Evolutionary conservation across 2,797 vertebrate genomes (phyloP).

Genomic region (Florisuga fusca): DNA sequence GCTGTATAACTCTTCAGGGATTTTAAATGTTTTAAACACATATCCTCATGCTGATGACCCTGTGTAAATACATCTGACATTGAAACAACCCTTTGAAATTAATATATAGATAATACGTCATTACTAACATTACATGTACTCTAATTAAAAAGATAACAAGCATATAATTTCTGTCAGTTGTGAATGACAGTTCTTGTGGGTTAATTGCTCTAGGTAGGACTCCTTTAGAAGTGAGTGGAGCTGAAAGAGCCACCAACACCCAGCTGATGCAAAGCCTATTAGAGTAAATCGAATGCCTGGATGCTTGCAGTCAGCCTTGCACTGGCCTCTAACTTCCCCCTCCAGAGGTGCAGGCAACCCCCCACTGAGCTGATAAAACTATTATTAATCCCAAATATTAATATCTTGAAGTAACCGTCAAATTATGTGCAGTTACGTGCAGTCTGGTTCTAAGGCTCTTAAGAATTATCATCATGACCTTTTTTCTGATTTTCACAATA

Average conservation of each 20-base stretch:
- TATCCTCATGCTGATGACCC: background rate
- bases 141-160: slow-evolving; percentile 44
- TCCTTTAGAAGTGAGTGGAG: background rate
- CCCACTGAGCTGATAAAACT: background rate
- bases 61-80: background rate
- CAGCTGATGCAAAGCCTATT: background rate
- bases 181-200: background rate
- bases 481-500: background rate
- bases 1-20: background rate
- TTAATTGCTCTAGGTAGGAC: background rate
- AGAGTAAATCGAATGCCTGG: background rate
- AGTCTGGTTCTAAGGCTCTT: background rate
- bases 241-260: background rate
- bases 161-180: background rate
- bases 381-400: background rate
- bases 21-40: background rate
- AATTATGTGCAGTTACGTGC: too few relatives aligned
- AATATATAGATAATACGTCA: background rate
- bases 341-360: background rate
- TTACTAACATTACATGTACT: background rate
- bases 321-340: background rate
- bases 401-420: background rate
- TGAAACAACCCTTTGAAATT: background rate
- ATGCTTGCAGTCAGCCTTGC: background rate
- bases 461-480: background rate